These are phyloP conservation scores for Serinus canaria DNA, from an alignment of 2,113 vertebrate genomes.

Conservation along the genomic window DNA sequence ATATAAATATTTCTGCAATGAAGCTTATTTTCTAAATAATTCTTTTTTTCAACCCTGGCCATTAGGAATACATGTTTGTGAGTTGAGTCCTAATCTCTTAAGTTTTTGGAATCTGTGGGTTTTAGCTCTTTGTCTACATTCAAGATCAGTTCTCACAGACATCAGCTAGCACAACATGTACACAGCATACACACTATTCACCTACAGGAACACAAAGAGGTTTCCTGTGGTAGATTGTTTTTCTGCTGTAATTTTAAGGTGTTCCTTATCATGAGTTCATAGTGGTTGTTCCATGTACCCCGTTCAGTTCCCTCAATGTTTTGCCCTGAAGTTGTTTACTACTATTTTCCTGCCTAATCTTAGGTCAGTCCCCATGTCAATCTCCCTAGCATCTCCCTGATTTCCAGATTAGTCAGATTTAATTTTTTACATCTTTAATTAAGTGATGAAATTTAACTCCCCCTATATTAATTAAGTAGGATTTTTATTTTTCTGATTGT, in stretches of 20 bases:
- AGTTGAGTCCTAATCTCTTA: background rate
- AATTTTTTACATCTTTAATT: background rate
- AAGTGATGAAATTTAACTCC: background rate
- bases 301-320: no score
- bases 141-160: background rate
- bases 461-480: background rate
- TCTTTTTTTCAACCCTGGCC: background rate
- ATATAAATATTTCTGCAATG: conserved; percentile 9
- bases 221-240: background rate
- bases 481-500: background rate
- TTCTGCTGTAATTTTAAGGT: no score
- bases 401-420: background rate
- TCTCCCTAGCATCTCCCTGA: no score
- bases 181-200: background rate
- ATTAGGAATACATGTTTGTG: background rate
- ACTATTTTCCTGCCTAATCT: no score
- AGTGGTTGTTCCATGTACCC: no score
- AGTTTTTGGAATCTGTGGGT: background rate
- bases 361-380: no score
- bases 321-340: no score
- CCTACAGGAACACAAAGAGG: background rate
- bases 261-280: no score
- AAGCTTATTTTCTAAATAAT: background rate
- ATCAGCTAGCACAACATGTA: background rate
- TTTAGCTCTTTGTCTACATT: background rate